These are phyloP conservation scores for Zoanthus gigantus DNA, from an alignment of 92 coral and sea anemone species.

Conservation along the genomic window DNA sequence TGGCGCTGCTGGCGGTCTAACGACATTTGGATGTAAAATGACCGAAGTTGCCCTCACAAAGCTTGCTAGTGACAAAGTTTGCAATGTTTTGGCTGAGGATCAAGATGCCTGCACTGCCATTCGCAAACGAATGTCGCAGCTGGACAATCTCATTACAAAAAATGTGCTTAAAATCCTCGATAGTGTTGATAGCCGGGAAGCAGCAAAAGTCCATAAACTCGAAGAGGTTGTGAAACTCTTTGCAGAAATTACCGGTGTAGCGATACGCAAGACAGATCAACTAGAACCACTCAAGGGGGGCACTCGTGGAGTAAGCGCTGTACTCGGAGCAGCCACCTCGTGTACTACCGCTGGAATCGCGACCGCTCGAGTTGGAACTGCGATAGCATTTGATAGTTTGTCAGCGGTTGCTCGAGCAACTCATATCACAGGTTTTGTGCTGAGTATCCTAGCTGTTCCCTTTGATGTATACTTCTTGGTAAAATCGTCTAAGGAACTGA, in stretches of 20 bases:
- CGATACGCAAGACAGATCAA: constrained; percentile 56
- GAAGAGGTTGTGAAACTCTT: constrained; percentile 57
- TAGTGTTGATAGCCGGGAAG: constrained; percentile 16
- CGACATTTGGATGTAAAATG: constrained; percentile 73
- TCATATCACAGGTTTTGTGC: constrained; percentile 71
- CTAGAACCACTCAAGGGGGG: constrained; percentile 64
- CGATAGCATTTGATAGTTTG: constrained; percentile 66
- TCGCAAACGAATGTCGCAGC: constrained; percentile 52
- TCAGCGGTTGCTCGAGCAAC: constrained; percentile 64
- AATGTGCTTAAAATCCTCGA: constrained; percentile 63
- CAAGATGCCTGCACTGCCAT: constrained; percentile 60
- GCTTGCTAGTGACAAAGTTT: constrained; percentile 60
- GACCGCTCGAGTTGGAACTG: constrained; percentile 58
- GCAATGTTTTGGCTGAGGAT: constrained; percentile 62
- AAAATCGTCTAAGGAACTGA: constrained; percentile 62
- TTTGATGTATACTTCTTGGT: constrained; percentile 72
- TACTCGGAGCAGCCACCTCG: constrained; percentile 62
- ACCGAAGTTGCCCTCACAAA: constrained; percentile 55
- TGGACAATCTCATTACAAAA: constrained; percentile 50
- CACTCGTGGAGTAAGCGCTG: constrained; percentile 73
- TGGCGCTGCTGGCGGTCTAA: constrained; percentile 74
- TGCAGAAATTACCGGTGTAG: constrained; percentile 62
- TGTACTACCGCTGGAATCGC: constrained; percentile 72
- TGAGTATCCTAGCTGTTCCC: constrained; percentile 65
- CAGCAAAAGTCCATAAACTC: constrained; percentile 42